A percentile compares a stretch with the other conserved stretches of the same genome.
Evolutionary conservation across 2,113 vertebrate genomes (phyloP).

Genomic region (Lampris megalopsis): DNA sequence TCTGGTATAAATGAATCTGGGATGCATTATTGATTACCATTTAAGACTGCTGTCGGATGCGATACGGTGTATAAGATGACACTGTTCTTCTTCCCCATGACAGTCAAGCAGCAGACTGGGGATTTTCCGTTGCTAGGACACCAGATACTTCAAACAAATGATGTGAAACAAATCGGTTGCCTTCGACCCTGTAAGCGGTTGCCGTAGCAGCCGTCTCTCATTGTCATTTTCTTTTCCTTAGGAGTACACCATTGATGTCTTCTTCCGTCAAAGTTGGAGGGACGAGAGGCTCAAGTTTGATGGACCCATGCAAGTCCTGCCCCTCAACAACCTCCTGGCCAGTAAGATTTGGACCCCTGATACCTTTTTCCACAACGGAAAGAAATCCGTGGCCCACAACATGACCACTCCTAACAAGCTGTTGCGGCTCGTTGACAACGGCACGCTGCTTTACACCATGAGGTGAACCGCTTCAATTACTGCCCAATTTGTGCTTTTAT

Average conservation of each 20-base stretch:
- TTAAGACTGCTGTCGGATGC: too few relatives aligned
- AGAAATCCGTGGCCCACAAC: conserved; percentile 88
- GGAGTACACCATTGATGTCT: conserved; percentile 88
- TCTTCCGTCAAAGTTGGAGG: conserved; percentile 87
- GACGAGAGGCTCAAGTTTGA: conserved; percentile 86
- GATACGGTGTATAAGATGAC: too few relatives aligned
- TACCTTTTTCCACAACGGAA: conserved; percentile 88
- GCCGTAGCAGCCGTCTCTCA: conserved; percentile 3
- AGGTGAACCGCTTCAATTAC: conserved; percentile 66
- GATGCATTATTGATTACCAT: too few relatives aligned
- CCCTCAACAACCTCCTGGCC: conserved; percentile 86
- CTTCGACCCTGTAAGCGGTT: neutral
- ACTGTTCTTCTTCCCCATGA: too few relatives aligned
- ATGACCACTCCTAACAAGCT: conserved; percentile 89
- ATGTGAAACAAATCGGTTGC: too few relatives aligned
- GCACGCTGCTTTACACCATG: conserved; percentile 87
- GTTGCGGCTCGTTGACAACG: conserved; percentile 84
- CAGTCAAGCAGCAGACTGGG: too few relatives aligned
- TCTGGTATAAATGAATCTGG: too few relatives aligned
- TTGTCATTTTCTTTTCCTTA: conserved; percentile 44
- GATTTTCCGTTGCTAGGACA: too few relatives aligned
- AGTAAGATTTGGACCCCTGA: conserved; percentile 89
- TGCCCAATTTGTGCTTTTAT: neutral
- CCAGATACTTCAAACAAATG: too few relatives aligned
- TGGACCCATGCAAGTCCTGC: conserved; percentile 85